Evolutionary conservation across 2,797 vertebrate species (phyloP), one percentile per base, ranked within the genome.

Genomic region (Apogon talboti): DNA sequence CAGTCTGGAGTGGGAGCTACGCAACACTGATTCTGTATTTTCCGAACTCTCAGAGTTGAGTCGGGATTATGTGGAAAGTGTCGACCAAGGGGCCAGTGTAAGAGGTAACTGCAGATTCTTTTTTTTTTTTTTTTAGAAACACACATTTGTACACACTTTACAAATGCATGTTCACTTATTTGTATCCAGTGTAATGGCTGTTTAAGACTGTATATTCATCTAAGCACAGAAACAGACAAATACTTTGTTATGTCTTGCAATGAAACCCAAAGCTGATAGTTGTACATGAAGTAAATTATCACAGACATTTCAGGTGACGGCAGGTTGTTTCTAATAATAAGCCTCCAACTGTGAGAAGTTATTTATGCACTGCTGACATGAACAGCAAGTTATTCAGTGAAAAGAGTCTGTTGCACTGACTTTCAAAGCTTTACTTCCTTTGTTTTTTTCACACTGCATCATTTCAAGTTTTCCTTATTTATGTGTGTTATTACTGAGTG

Each of bases 11-110:
- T 93, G 88, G 91, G 92, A 94, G 38, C 87, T 92, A 45, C 91
- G 94, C 64, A 94, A 95, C 85, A 94, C 90, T 0, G 92, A 94
- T 76, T 95, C 94, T 0, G 84, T 95, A 11, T 95, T 94, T 82
- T 94, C 92, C 1, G 94, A 95, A 62, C 88, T 95, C 68, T 94
- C 93, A 0, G 94, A 94, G 79, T 84, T 95, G 74, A 94, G 93
- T 80, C 89, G 64, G 24, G 93, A 95, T 49, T 94, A 89, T 37
- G 79, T 94, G 83, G 93, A 94, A 79, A 94, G 91, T 49, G 94
- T 95, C 2, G 94, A 95, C 81, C 89, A 24, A 53, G 94, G 94
- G 24, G 92, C 91, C 73, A 91, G 81, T 43, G 76, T 94, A 57
- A 84, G 91, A 93, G 93, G 94, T 94, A 73, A 70, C 24, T 35